Evolutionary conservation across 2,888 invertebrate genomes (phyloP).

Genomic region (Vanessa cardui): DNA sequence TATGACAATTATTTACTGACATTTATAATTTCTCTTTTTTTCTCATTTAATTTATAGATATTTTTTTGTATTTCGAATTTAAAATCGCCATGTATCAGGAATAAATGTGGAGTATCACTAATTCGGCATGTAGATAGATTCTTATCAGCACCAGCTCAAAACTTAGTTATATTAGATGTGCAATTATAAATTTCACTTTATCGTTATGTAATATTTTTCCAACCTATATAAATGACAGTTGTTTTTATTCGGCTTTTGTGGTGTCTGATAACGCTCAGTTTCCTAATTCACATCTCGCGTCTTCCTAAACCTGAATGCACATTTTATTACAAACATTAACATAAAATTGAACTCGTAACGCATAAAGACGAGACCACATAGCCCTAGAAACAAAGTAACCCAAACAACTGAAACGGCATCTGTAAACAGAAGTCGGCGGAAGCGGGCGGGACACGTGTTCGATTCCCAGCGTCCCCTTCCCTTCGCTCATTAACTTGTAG

Average conservation of each 20-base stretch:
- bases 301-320: slow-evolving; percentile 2
- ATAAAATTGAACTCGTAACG: slow-evolving; percentile 26
- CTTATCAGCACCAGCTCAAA: too few species aligned
- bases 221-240: too few species aligned
- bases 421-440: slow-evolving; percentile 55
- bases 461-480: slow-evolving; percentile 53
- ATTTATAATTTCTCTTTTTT: too few species aligned
- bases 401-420: slow-evolving; percentile 37
- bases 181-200: too few species aligned
- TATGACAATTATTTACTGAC: neutral
- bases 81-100: too few species aligned
- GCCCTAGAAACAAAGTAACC: slow-evolving; percentile 39
- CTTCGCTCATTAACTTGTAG: slow-evolving; percentile 54
- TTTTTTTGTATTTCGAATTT: too few species aligned
- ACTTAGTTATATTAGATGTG: too few species aligned
- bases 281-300: neutral
- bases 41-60: too few species aligned
- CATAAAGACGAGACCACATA: slow-evolving; percentile 33
- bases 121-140: too few species aligned
- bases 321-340: slow-evolving; percentile 34
- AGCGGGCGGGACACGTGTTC: slow-evolving; percentile 63
- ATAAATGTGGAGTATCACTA: too few species aligned
- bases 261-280: neutral
- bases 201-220: too few species aligned
- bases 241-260: too few species aligned